A percentile compares a stretch with the other conserved stretches of the same genome.
These are phyloP conservation scores for Gallinago solitaria DNA, from an alignment of 2,797 vertebrate species.

Conservation along the genomic window DNA sequence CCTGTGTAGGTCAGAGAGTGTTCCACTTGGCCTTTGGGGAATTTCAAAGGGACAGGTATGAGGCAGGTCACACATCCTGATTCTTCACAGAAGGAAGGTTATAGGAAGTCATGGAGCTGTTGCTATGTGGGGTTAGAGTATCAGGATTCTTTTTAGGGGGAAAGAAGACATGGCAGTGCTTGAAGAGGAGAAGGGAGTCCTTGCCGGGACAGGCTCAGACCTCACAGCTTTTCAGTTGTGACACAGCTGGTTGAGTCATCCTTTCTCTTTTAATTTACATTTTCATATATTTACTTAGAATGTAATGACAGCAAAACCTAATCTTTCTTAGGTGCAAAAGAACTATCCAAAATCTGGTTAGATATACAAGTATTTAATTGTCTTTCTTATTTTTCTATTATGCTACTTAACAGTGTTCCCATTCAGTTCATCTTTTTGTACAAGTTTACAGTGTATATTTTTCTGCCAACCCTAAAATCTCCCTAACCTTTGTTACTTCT, in stretches of 20 bases:
- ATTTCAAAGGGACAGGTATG: not conserved
- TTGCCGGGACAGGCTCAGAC: not conserved
- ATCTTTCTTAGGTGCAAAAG: not conserved
- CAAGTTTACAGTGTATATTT: not conserved
- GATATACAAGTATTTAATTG: not conserved
- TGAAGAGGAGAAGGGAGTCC: not conserved
- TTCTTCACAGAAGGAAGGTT: not conserved
- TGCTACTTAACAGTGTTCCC: not conserved
- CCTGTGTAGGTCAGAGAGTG: not conserved
- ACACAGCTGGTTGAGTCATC: not conserved
- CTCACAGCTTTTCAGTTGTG: not conserved
- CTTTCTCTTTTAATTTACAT: not conserved
- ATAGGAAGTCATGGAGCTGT: not conserved
- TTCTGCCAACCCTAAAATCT: not conserved
- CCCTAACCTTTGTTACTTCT: not conserved
- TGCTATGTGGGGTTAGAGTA: not conserved
- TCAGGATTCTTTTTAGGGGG: not conserved
- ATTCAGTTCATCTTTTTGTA: not conserved
- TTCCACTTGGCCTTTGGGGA: not conserved
- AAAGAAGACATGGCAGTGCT: not conserved
- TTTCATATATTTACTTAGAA: not conserved
- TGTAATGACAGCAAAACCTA: not conserved
- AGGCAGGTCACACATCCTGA: accelerated
- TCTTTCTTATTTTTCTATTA: not conserved
- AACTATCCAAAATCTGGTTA: not conserved